Evolutionary conservation across 2,113 vertebrate species (phyloP), one percentile per base, ranked within the genome.

Genomic region (Chlamydotis undulata): DNA sequence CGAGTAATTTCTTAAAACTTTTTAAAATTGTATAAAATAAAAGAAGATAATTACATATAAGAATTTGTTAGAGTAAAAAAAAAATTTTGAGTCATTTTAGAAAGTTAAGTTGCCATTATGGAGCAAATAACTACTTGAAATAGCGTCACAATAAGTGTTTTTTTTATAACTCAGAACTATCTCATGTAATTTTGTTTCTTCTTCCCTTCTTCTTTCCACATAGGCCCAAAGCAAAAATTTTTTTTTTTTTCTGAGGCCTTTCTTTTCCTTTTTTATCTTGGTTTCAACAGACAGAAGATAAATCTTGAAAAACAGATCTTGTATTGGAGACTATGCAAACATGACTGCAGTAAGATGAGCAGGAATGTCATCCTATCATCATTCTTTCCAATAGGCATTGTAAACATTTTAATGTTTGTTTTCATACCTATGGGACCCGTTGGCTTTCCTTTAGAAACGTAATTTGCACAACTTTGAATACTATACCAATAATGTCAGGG

Each of bases 391-490:
- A 14, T 7, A 53, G 35, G 3, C 25, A 47, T 9, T 76, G 52
- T 69, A 89, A 92, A 91, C 21, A 87, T 86, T 61, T 89, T 81
- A 78, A 56, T 82, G 43, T 70, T 87, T 89, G 21, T 73, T 93
- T 87, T 71, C 50, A 41, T 53, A 68, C 47, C 60, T 89, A 16
- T 74, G 67, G 26, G 64, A 83, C 28, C 73, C 35, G 60, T 47
- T 55, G 26, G 14, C 28, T 89, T 95, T 83, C 33, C n/a, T 89
- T 91, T 81, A 94, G 60, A 91, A 86, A 65, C 55, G 47, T 55
- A 82, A 87, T 94, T 94, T 82, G 87, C 78, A 63, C 12, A 74
- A 39, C 37, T 77, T 86, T 78, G 75, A 91, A 84, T 87, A 47
- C 29, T 49, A 55, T 70, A 86, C 29, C 59, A 65, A 83, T 73